A percentile compares a stretch with the other conserved stretches of the same genome.
Conservation (phyloP, 2,797 vertebrate genomes). For the Gobionotothen gibberifrons region DNA sequence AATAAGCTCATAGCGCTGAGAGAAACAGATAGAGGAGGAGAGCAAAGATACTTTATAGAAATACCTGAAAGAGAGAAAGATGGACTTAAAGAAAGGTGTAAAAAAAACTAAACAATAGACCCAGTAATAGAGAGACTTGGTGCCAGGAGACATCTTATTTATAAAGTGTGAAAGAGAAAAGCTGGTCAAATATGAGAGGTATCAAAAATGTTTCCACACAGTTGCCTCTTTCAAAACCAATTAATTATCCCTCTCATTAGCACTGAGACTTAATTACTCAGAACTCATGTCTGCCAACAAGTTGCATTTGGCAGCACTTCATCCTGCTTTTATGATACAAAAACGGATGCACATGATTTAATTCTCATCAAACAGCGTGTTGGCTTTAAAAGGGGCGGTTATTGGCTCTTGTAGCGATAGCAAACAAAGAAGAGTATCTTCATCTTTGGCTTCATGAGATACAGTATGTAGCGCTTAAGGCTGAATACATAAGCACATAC, state of each 20-base stretch:
- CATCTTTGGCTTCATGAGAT: constrained; percentile 2
- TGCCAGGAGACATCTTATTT: constrained; percentile 25
- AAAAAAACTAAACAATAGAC: constrained; percentile 1
- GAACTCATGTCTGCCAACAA: constrained; percentile 22
- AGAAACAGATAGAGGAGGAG: constrained; percentile 37
- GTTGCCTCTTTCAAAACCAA: constrained; percentile 30
- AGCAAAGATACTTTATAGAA: constrained; percentile 21
- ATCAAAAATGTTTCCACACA: neutral
- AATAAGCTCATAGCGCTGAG: constrained; percentile 47
- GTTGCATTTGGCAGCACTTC: constrained; percentile 12
- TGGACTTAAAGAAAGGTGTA: neutral
- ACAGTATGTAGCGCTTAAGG: neutral
- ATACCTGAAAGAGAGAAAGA: constrained; percentile 13
- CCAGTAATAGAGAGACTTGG: constrained; percentile 4
- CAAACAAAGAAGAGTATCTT: constrained; percentile 11
- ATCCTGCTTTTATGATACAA: constrained; percentile 11
- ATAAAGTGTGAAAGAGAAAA: neutral
- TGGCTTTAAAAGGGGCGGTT: constrained; percentile 13
- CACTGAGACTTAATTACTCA: constrained; percentile 20
- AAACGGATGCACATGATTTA: constrained; percentile 30
- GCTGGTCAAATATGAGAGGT: neutral
- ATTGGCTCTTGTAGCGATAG: constrained; percentile 14
- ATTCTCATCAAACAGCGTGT: neutral
- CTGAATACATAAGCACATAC: neutral
- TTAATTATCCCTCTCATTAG: constrained; percentile 36